Percentiles rank a stretch among this genome's conserved stretches.
These are phyloP conservation scores for Orchesella flavescens DNA, from an alignment of 2,888 invertebrate species.

Conservation along the genomic window DNA sequence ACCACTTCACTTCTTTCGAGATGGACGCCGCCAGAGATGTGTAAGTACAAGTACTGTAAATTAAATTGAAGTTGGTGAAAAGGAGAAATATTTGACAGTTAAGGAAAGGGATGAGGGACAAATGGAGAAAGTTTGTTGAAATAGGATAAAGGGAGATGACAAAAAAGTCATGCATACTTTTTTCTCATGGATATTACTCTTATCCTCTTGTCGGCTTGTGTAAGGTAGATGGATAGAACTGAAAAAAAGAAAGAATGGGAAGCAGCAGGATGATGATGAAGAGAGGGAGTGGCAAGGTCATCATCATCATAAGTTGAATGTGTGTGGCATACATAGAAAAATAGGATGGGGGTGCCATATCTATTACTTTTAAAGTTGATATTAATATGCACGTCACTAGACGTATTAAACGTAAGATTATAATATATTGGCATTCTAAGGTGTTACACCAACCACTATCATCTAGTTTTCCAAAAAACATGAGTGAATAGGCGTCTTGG, in stretches of 20 bases:
- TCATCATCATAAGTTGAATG: neutral
- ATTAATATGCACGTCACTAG: no score
- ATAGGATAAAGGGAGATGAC: neutral
- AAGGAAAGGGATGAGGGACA: neutral
- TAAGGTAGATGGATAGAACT: neutral
- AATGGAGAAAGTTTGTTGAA: neutral
- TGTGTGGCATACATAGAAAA: neutral
- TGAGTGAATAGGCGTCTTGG: neutral
- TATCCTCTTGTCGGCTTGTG: no score
- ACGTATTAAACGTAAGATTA: no score
- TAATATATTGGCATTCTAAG: neutral
- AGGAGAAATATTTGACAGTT: neutral
- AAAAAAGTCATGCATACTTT: neutral
- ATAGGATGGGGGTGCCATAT: no score
- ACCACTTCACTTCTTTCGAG: conserved; percentile 1
- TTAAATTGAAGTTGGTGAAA: neutral
- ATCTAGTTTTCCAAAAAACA: neutral
- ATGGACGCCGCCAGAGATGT: conserved; percentile 72
- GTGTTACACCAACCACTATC: neutral
- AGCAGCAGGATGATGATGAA: neutral
- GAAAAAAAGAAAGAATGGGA: neutral
- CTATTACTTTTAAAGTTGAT: no score
- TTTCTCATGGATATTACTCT: no score
- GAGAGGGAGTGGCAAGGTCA: conserved; percentile 51
- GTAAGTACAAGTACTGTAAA: conserved; percentile 65